A percentile compares a stretch with the other conserved stretches of the same genome.
phyloP scores from a whole-genome alignment of 2,797 vertebrate genomes.

The Myotis myotis region DNA sequence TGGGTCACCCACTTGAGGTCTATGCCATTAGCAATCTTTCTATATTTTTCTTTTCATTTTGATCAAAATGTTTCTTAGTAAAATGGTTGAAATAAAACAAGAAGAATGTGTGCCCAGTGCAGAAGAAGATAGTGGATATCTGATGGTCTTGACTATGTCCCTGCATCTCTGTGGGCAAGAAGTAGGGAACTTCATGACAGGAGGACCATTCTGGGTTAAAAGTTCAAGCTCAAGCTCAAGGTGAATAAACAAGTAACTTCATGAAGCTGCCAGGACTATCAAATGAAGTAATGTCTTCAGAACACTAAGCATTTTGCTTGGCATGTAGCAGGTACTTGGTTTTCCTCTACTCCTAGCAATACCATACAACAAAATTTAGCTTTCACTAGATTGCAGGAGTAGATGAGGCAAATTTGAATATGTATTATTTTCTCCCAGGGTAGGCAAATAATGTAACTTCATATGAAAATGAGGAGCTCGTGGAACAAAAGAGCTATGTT shows the following conservation, averaged over 20 bases:
- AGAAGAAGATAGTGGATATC: background rate
- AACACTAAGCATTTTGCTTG: background rate
- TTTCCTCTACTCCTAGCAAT: slow-evolving; percentile 6
- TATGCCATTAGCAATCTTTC: background rate
- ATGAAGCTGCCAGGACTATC: background rate
- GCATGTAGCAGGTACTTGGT: background rate
- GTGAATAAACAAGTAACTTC: background rate
- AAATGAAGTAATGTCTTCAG: background rate
- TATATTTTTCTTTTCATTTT: slow-evolving; percentile 1
- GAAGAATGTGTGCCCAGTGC: background rate
- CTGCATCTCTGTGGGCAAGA: background rate
- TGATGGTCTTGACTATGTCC: background rate
- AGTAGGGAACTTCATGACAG: background rate
- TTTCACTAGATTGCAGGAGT: background rate
- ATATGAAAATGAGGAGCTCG: background rate
- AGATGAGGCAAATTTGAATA: background rate
- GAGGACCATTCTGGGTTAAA: background rate
- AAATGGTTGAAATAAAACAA: background rate
- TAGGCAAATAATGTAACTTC: background rate
- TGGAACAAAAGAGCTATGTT: slow-evolving; percentile 32
- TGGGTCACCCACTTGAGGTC: background rate
- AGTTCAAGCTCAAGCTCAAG: background rate
- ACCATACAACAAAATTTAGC: background rate
- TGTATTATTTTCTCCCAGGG: background rate
- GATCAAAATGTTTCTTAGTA: background rate